Percentiles rank a stretch among this genome's conserved stretches.
Conservation (phyloP, 2,888 invertebrate genomes). For the Thecophora atra region DNA sequence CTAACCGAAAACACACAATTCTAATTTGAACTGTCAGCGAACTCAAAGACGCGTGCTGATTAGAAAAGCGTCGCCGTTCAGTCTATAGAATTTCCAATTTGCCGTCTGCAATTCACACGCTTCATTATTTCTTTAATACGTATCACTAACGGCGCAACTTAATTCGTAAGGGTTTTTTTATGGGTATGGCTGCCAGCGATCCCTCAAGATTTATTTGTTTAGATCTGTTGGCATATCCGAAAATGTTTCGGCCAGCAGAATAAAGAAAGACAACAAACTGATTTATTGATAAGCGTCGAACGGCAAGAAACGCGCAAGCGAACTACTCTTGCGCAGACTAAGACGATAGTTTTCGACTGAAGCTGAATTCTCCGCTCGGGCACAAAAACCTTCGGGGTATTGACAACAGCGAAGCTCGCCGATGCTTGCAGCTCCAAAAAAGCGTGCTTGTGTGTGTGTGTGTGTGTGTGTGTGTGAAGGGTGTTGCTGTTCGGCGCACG, state of each 20-base stretch:
- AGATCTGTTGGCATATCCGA: too few relatives aligned
- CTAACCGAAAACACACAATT: background rate
- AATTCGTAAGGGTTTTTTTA: too few relatives aligned
- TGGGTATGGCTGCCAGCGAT: too few relatives aligned
- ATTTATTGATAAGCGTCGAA: conserved; percentile 9
- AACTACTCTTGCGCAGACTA: conserved; percentile 62
- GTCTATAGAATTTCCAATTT: too few relatives aligned
- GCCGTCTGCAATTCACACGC: too few relatives aligned
- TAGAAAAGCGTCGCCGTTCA: too few relatives aligned
- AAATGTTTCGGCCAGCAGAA: background rate
- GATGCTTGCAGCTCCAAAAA: conserved; percentile 37
- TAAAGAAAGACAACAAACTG: conserved; percentile 7
- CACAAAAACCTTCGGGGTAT: conserved; percentile 66
- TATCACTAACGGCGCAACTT: too few relatives aligned
- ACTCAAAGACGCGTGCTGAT: background rate
- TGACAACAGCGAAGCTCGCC: conserved; percentile 45
- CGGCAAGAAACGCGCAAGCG: conserved; percentile 54
- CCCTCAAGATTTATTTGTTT: too few relatives aligned
- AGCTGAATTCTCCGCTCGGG: conserved; percentile 62
- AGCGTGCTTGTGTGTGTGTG: conserved; percentile 29
- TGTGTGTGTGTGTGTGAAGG: conserved; percentile 25
- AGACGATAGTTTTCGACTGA: conserved; percentile 64
- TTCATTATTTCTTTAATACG: too few relatives aligned
- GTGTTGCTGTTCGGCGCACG: conserved; percentile 29
- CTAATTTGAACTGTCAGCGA: background rate